These are phyloP conservation scores for Gasteruption jaculator DNA, from an alignment of 2,888 invertebrate genomes.

Conservation along the genomic window DNA sequence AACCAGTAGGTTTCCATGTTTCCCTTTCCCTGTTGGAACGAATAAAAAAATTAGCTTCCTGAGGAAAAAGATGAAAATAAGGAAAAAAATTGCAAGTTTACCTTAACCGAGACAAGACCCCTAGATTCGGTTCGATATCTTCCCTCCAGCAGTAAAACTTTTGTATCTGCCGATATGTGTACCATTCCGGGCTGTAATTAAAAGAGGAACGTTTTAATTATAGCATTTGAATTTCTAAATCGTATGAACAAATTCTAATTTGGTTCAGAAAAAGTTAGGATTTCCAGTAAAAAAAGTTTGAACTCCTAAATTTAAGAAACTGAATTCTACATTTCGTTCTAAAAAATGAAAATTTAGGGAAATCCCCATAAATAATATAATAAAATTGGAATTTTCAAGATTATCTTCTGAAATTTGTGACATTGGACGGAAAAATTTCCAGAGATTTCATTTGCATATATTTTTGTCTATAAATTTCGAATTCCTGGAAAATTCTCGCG, in stretches of 20 bases:
- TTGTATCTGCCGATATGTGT: conserved; percentile 72
- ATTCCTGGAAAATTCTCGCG: too few relatives aligned
- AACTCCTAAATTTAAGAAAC: too few relatives aligned
- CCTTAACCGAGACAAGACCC: conserved; percentile 77
- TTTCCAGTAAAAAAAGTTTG: too few relatives aligned
- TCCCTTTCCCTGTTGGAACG: conserved; percentile 71
- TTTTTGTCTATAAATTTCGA: conserved; percentile 1
- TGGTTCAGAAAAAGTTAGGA: too few relatives aligned
- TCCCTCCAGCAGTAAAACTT: conserved; percentile 62
- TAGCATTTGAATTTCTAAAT: too few relatives aligned
- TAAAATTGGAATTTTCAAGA: too few relatives aligned
- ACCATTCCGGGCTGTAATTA: conserved; percentile 62
- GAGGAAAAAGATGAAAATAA: conserved; percentile 3
- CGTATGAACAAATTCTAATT: too few relatives aligned
- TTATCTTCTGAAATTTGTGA: too few relatives aligned
- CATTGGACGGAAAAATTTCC: conserved; percentile 1
- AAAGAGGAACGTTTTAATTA: too few relatives aligned
- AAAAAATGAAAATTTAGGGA: neutral
- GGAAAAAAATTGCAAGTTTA: conserved; percentile 40
- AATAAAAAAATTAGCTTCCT: conserved; percentile 7
- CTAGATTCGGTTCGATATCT: conserved; percentile 67
- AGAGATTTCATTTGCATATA: neutral
- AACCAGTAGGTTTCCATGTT: conserved; percentile 84
- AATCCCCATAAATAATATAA: too few relatives aligned
- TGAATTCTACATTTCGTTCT: conserved; percentile 4